phyloP scores from a whole-genome alignment of 1,140 invertebrate species.

The Ylistrum balloti region DNA sequence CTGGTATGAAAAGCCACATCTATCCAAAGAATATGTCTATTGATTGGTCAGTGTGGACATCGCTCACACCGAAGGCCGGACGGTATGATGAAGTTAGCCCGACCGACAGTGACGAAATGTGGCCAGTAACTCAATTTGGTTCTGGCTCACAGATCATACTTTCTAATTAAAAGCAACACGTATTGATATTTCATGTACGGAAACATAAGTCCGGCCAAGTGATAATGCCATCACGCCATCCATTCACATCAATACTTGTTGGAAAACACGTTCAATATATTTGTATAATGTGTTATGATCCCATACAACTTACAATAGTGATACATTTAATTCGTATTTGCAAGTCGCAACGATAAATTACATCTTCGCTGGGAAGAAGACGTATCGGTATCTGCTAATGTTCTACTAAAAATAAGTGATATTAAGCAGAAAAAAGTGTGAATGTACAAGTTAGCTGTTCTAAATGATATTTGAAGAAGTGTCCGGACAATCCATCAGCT shows the following conservation, averaged over 20 bases:
- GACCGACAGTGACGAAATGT: slow-evolving; percentile 37
- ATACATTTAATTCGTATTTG: slow-evolving; percentile 19
- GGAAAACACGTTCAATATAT: slow-evolving; percentile 22
- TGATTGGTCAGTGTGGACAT: background rate
- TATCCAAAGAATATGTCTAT: background rate
- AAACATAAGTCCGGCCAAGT: background rate
- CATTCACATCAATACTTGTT: background rate
- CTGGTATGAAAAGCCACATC: background rate
- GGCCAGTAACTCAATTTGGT: background rate
- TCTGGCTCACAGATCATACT: slow-evolving; percentile 20
- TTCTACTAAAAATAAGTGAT: background rate
- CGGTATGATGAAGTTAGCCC: slow-evolving; percentile 26
- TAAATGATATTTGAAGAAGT: no score
- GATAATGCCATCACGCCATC: background rate
- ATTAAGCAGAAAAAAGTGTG: background rate
- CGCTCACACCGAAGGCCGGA: background rate
- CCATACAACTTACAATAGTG: slow-evolving; percentile 4
- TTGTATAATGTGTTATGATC: slow-evolving; percentile 40
- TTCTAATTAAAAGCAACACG: slow-evolving; percentile 27
- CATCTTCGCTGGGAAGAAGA: background rate
- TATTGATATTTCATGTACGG: slow-evolving; percentile 20
- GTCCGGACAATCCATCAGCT: no score
- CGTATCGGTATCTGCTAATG: background rate
- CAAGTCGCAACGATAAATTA: background rate
- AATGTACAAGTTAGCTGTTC: no score